Evolutionary conservation across 2,888 invertebrate species (phyloP).

Genomic region (Norana najaformis): DNA sequence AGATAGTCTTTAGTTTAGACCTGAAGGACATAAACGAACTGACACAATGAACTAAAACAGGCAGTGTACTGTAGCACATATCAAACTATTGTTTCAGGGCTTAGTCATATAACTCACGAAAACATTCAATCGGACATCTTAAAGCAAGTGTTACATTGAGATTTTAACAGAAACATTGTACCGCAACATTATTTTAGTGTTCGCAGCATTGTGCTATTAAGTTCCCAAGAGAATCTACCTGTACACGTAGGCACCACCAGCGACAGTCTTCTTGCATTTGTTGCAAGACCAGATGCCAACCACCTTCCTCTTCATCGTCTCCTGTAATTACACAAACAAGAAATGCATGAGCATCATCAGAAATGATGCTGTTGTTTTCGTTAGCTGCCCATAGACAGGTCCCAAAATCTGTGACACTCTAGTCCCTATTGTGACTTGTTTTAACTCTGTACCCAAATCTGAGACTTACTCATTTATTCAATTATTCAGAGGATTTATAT

Average conservation of each 20-base stretch:
- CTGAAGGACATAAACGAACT: no score
- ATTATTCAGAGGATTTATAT: no score
- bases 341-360: neutral
- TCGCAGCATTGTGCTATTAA: neutral
- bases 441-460: no score
- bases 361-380: neutral
- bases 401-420: neutral
- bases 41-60: no score
- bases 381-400: neutral
- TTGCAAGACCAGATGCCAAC: constrained; percentile 99
- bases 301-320: constrained; percentile 94
- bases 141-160: neutral
- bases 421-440: no score
- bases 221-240: constrained; percentile 65
- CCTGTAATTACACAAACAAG: constrained; percentile 67
- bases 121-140: neutral
- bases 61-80: no score
- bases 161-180: no score
- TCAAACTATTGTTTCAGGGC: neutral
- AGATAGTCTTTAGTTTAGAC: no score
- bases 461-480: no score
- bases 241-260: constrained; percentile 97
- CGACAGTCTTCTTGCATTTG: constrained; percentile 93
- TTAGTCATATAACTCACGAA: neutral
- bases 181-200: neutral